phyloP scores from a whole-genome alignment of 2,113 vertebrate species.

The Tautogolabrus adspersus region DNA sequence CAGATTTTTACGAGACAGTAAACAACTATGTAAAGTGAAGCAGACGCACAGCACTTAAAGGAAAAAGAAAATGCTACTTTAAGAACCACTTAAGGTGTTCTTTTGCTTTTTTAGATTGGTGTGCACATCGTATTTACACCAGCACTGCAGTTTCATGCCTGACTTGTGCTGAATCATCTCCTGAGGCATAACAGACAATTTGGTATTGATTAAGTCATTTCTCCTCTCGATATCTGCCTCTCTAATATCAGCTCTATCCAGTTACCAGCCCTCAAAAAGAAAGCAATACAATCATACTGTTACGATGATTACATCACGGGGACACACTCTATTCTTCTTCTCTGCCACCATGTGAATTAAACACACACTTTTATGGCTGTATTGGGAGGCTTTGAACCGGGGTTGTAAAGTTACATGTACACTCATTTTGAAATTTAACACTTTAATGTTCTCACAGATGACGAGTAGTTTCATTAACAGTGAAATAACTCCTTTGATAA shows the following conservation, averaged over 20 bases:
- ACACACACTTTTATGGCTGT: background rate
- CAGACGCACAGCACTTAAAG: background rate
- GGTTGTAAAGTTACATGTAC: slow-evolving; percentile 2
- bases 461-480: slow-evolving; percentile 23
- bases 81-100: slow-evolving; percentile 6
- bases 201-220: slow-evolving; percentile 35
- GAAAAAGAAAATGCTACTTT: background rate
- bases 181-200: slow-evolving; percentile 33
- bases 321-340: slow-evolving; percentile 18
- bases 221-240: slow-evolving; percentile 29
- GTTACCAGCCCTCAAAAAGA: slow-evolving; percentile 23
- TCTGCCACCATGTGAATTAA: slow-evolving; percentile 12
- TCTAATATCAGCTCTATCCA: background rate
- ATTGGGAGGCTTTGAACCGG: background rate
- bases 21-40: background rate
- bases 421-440: slow-evolving; percentile 23
- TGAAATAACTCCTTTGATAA: slow-evolving; percentile 27
- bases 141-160: slow-evolving; percentile 11
- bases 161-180: slow-evolving; percentile 28
- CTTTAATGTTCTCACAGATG: slow-evolving; percentile 29
- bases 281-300: slow-evolving; percentile 21
- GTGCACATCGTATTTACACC: slow-evolving; percentile 19
- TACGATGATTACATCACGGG: slow-evolving; percentile 46
- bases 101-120: background rate
- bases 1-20: background rate